Evolutionary conservation across 2,113 vertebrate genomes (phyloP).

Genomic region (Scomber scombrus): DNA sequence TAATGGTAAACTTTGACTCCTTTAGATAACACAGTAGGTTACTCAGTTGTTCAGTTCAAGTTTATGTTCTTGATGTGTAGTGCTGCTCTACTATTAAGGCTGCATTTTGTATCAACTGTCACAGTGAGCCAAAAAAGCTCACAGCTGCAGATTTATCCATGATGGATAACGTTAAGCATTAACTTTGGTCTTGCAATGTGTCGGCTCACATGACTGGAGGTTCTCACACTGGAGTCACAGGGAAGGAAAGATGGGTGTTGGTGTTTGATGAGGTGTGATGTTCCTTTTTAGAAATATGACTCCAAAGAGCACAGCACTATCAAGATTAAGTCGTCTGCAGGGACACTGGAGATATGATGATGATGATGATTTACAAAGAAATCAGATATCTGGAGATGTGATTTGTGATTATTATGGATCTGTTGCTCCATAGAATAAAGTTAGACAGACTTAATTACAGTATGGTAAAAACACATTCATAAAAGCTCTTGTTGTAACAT

Average conservation of each 20-base stretch:
- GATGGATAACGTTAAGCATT: conserved; percentile 8
- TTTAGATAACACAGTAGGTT: no score
- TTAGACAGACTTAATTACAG: background rate
- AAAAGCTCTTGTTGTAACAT: background rate
- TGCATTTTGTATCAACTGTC: background rate
- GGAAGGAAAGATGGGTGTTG: conserved; percentile 52
- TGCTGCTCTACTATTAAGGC: no score
- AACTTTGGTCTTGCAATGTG: conserved; percentile 35
- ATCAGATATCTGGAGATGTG: conserved; percentile 2
- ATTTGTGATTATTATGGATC: background rate
- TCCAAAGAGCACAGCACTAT: conserved; percentile 27
- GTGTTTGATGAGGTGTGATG: conserved; percentile 73
- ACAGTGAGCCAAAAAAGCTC: background rate
- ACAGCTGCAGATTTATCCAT: conserved; percentile 15
- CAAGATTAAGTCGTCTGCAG: conserved; percentile 26
- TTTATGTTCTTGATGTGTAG: no score
- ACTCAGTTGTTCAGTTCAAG: no score
- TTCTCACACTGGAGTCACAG: conserved; percentile 31
- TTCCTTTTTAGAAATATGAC: conserved; percentile 66
- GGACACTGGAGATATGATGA: conserved; percentile 15
- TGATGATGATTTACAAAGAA: conserved; percentile 20
- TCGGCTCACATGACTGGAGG: conserved; percentile 41
- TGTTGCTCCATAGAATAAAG: background rate
- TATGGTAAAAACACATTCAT: background rate
- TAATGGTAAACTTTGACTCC: no score